Evolutionary conservation across 23 tunicate genomes (phyloP).

Genomic region (Clavelina lepadiformis): DNA sequence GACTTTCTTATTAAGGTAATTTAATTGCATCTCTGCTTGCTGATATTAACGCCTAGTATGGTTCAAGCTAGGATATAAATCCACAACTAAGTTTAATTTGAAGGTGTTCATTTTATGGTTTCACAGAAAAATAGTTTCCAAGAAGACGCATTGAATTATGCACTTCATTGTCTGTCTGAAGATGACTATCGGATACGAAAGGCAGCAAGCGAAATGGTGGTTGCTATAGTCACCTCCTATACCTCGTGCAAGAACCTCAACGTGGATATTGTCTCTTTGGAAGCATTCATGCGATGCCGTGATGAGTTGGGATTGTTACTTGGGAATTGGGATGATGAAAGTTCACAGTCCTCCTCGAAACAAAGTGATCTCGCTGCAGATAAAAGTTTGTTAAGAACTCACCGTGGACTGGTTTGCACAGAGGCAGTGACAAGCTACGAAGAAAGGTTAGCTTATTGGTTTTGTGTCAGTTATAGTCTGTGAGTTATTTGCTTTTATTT

Average conservation of each 20-base stretch:
- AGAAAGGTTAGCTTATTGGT: constrained; percentile 32
- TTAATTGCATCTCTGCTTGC: neutral
- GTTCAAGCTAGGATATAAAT: too few relatives aligned
- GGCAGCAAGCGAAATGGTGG: constrained; percentile 30
- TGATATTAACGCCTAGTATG: too few relatives aligned
- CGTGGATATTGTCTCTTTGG: constrained; percentile 9
- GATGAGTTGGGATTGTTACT: constrained; percentile 20
- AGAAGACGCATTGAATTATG: neutral
- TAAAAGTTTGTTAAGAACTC: constrained; percentile 56
- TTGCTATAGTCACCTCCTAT: constrained; percentile 8
- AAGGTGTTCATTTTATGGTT: too few relatives aligned
- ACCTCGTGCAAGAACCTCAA: neutral
- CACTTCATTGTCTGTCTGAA: constrained; percentile 30
- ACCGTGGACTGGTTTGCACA: constrained; percentile 44
- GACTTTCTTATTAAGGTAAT: neutral
- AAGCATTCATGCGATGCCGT: constrained; percentile 22
- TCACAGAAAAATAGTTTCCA: too few relatives aligned
- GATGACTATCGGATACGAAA: constrained; percentile 55
- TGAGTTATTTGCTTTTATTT: too few relatives aligned
- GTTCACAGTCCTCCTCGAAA: neutral
- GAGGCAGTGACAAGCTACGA: constrained; percentile 1
- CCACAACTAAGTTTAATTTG: too few relatives aligned
- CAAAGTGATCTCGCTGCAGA: constrained; percentile 11
- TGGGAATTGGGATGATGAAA: constrained; percentile 14
- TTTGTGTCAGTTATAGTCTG: too few relatives aligned